Conservation (phyloP, 2,113 vertebrate genomes). For the Centropus bengalensis region DNA sequence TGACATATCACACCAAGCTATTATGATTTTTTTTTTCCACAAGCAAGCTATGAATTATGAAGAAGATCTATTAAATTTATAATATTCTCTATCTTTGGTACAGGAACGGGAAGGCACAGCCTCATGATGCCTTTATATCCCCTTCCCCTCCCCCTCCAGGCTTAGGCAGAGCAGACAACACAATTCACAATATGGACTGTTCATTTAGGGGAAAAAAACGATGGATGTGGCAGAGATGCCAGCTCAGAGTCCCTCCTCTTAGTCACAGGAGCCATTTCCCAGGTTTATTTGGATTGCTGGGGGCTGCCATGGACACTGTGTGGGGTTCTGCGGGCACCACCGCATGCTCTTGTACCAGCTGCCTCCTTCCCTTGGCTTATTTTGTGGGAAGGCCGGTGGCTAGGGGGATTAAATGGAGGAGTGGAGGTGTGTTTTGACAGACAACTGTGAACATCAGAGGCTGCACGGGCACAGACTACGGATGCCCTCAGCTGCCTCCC, state of each 20-base stretch:
- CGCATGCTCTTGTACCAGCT: no score
- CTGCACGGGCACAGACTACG: fast-evolving
- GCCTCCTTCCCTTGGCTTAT: no score
- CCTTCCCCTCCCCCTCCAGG: neutral
- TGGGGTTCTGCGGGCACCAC: fast-evolving
- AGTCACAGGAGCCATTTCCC: fast-evolving
- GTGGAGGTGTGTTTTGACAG: neutral
- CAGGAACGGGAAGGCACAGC: neutral
- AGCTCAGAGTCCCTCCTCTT: fast-evolving
- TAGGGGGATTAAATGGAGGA: neutral
- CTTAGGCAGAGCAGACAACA: neutral
- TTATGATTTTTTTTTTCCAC: conserved; percentile 73
- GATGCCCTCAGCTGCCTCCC: neutral
- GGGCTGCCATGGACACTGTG: fast-evolving
- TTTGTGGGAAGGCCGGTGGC: neutral
- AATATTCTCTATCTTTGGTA: conserved; percentile 39
- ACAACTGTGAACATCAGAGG: fast-evolving
- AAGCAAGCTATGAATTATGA: conserved; percentile 71
- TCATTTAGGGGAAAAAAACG: neutral
- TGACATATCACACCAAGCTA: conserved; percentile 76
- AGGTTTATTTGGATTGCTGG: neutral
- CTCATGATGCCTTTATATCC: neutral
- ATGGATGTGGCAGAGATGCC: neutral
- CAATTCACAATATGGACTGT: neutral
- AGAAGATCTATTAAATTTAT: conserved; percentile 52